These are phyloP conservation scores for Epinotia ramella DNA, from an alignment of 2,888 invertebrate genomes.

Conservation along the genomic window DNA sequence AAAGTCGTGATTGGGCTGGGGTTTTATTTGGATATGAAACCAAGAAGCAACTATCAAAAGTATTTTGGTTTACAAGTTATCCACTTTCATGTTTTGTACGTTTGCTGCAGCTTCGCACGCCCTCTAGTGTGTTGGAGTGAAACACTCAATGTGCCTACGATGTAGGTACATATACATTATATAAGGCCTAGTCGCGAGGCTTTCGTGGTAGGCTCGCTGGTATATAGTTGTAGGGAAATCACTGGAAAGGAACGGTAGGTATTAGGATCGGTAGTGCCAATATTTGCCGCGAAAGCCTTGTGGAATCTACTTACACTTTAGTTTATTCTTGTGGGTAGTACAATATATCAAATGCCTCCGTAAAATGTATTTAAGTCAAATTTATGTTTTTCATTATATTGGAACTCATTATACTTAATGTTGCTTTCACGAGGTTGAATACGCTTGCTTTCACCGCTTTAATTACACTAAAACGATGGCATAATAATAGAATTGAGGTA, in stretches of 20 bases:
- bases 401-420: not conserved
- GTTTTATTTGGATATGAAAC: too few species aligned
- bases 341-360: not conserved
- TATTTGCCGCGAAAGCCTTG: constrained; percentile 14
- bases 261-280: not conserved
- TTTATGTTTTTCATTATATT: not conserved
- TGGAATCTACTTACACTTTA: constrained; percentile 14
- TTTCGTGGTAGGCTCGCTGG: constrained; percentile 7
- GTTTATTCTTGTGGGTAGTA: constrained; percentile 18
- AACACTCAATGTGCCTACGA: constrained; percentile 51
- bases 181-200: constrained; percentile 25
- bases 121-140: constrained; percentile 32
- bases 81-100: not conserved
- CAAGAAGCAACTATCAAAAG: not conserved
- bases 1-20: too few species aligned
- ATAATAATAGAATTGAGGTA: constrained; percentile 2
- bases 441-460: constrained; percentile 3
- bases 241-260: not conserved
- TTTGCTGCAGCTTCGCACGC: constrained; percentile 15
- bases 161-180: constrained; percentile 42
- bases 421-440: not conserved
- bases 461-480: not conserved
- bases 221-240: not conserved
- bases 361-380: not conserved
- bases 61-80: not conserved